Base-by-base conservation (phyloP, 2,797 vertebrate genomes). In the Kryptopterus vitreolus region DNA sequence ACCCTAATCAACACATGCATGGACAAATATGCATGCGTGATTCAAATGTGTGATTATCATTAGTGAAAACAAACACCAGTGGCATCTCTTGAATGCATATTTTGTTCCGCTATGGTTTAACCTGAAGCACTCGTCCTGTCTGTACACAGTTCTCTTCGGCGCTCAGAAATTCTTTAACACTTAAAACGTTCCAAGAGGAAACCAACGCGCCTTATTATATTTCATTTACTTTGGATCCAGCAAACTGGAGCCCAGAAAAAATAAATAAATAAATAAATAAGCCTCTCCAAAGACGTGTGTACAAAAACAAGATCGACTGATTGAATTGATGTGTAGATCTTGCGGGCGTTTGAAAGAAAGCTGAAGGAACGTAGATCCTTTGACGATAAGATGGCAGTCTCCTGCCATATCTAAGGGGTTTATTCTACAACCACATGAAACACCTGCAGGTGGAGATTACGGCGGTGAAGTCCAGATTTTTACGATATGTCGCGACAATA, bases 401-500 rank as follows among this genome's bases (percentile, higher is more conserved):
- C 4, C 52, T 3, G 3, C 26, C 15, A 0, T 6, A 57, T 35
- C 38, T 74, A 4, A 20, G 8, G 43, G n/a, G n/a, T n/a, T 43
- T 74, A 74, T n/a, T 46, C 11, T 29, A 46, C 8, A 3, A 59
- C 35, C 33, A 38, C n/a, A 74, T 46, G n/a, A 74, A 46, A 15
- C n/a, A 74, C 24, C 15, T 43, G 55, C 22, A 58, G 13, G 9
- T 0, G 10, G 22, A 59, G 72, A 74, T 11, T 46, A 7, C 53
- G 18, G 31, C 4, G n/a, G 71, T 26, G 53, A 74, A 74, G 71
- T 46, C 9, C 5, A 38, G 71, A 59, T 74, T 74, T n/a, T 57
- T 58, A 58, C 59, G 33, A 59, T 43, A 43, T n/a, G n/a, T n/a
- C n/a, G 35, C n/a, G 31, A 35, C 15, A 18, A 46, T 33, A 26